A percentile compares a stretch with the other conserved stretches of the same genome.
Evolutionary conservation across 2,113 vertebrate genomes (phyloP).

Genomic region (Cyanoderma ruficeps): DNA sequence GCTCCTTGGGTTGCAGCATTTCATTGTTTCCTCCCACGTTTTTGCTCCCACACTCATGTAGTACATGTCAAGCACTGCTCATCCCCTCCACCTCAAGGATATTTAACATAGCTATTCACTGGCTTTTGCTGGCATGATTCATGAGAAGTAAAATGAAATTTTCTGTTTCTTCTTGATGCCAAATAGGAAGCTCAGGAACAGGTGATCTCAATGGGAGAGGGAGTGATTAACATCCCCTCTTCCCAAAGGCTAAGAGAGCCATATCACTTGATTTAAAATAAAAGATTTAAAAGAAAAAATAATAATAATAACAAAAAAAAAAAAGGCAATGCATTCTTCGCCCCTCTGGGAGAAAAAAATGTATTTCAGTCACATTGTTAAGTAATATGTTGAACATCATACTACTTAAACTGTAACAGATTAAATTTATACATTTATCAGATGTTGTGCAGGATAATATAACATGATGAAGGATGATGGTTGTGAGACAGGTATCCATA

Average conservation of each 20-base stretch:
- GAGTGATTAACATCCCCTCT: rapidly evolving
- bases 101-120: not conserved
- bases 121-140: rapidly evolving
- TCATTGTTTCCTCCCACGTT: not conserved
- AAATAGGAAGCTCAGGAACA: not conserved
- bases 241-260: rapidly evolving
- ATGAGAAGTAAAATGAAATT: not conserved
- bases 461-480: not conserved
- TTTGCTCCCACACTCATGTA: not conserved
- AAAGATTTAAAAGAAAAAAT: not conserved
- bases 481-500: not conserved
- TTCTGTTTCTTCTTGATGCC: not conserved
- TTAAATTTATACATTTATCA: not conserved
- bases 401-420: not conserved
- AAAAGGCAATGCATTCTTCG: not conserved
- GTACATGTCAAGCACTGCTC: not conserved
- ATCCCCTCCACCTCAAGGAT: not conserved
- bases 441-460: not conserved
- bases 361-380: not conserved
- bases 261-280: not conserved
- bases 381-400: not conserved
- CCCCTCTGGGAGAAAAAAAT: not conserved
- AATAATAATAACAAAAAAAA: not conserved
- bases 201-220: not conserved
- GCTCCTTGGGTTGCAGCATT: rapidly evolving